Evolutionary conservation across 2,888 invertebrate genomes (phyloP).

Genomic region (Polymixis lichenea): DNA sequence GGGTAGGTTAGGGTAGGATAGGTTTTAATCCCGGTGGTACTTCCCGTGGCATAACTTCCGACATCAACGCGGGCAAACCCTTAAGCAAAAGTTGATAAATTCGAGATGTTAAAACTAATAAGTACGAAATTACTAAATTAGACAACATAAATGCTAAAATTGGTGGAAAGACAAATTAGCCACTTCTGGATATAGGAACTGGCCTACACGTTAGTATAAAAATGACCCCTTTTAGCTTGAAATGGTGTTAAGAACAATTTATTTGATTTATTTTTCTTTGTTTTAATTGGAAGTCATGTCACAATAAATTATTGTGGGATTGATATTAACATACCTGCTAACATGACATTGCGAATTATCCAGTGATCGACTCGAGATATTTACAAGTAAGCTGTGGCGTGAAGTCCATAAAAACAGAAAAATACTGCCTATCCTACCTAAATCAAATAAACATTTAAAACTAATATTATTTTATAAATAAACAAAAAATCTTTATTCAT

Average conservation of each 20-base stretch:
- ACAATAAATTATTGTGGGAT: constrained; percentile 9
- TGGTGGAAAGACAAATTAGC: neutral
- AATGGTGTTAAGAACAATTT: neutral
- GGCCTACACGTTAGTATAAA: neutral
- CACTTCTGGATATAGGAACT: neutral
- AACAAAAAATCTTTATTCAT: too few relatives aligned
- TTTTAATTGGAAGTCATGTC: neutral
- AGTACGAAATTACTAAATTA: neutral
- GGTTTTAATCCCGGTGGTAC: neutral
- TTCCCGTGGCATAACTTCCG: neutral
- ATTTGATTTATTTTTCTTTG: neutral
- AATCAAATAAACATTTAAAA: too few relatives aligned
- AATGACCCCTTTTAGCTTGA: neutral
- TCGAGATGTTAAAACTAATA: neutral
- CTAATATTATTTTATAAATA: too few relatives aligned
- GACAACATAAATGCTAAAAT: neutral
- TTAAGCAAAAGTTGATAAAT: neutral
- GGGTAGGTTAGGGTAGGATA: too few relatives aligned
- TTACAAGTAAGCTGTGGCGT: too few relatives aligned
- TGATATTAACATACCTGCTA: constrained; percentile 8
- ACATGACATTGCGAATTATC: constrained; percentile 29
- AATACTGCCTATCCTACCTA: too few relatives aligned
- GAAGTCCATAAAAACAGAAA: too few relatives aligned
- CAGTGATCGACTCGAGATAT: neutral
- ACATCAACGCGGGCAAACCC: neutral